Conservation (phyloP, 2,888 invertebrate species). For the Acanthosepion esculentum region DNA sequence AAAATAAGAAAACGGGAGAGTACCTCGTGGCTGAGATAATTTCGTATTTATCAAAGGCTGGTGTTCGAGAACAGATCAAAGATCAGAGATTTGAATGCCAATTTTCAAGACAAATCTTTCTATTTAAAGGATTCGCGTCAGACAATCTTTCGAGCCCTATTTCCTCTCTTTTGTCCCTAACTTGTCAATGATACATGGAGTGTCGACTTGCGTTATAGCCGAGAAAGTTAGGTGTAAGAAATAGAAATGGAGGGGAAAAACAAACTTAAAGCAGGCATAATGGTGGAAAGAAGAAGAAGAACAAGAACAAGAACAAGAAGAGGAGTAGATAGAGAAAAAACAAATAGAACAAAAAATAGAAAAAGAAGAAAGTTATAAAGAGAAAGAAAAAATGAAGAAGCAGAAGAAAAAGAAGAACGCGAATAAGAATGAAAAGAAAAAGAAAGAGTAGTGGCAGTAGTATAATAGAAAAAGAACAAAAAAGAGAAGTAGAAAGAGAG, state of each 20-base stretch:
- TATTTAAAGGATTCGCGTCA: too few relatives aligned
- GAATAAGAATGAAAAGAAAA: too few relatives aligned
- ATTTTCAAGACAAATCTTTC: too few relatives aligned
- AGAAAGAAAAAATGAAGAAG: not conserved
- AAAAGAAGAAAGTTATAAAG: too few relatives aligned
- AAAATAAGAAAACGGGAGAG: not conserved
- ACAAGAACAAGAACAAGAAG: not conserved
- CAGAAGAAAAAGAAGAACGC: not conserved
- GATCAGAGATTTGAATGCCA: too few relatives aligned
- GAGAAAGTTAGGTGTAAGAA: not conserved
- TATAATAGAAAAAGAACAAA: not conserved
- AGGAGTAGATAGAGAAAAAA: not conserved
- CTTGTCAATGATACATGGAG: too few relatives aligned
- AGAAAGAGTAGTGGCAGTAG: not conserved
- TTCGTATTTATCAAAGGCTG: too few relatives aligned
- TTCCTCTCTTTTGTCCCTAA: too few relatives aligned
- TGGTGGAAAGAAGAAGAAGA: not conserved
- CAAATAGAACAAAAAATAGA: not conserved
- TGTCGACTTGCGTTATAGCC: too few relatives aligned
- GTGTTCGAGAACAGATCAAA: too few relatives aligned
- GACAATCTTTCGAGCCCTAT: too few relatives aligned
- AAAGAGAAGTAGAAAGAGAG: not conserved
- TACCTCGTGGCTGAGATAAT: too few relatives aligned
- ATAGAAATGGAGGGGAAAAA: not conserved
- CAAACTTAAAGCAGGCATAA: not conserved